Percentiles rank a stretch among this genome's conserved stretches.
Evolutionary conservation across 2,888 invertebrate genomes (phyloP).

Genomic region (Drosophila colorata): DNA sequence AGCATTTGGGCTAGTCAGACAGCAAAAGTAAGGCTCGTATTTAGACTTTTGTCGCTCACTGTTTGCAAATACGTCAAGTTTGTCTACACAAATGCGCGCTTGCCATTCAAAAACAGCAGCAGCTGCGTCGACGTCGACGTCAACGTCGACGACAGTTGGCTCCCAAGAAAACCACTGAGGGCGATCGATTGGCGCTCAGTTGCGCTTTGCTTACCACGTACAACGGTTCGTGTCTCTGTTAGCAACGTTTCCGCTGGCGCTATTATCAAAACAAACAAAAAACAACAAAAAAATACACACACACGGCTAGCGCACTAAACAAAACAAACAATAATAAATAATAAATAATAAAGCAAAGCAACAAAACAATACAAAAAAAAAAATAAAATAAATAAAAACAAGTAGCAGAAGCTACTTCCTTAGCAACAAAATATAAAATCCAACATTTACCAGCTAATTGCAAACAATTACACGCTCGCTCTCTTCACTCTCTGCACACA

Average conservation of each 20-base stretch:
- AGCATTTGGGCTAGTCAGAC: too few relatives aligned
- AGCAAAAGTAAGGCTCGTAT: too few relatives aligned
- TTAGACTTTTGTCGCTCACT: too few relatives aligned
- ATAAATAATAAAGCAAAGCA: conserved; percentile 6
- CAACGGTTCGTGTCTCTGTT: conserved; percentile 63
- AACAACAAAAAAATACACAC: background rate
- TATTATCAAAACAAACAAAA: conserved; percentile 21
- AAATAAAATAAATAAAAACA: conserved; percentile 3
- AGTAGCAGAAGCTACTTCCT: conserved; percentile 30
- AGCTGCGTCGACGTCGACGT: conserved; percentile 14
- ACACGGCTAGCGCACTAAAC: conserved; percentile 40
- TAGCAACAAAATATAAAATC: conserved; percentile 25
- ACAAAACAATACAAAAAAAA: conserved; percentile 5
- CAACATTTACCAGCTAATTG: conserved; percentile 39
- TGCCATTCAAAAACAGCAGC: conserved; percentile 53
- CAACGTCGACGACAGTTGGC: conserved; percentile 20
- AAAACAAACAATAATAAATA: conserved; percentile 30
- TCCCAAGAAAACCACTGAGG: conserved; percentile 65
- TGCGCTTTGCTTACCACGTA: conserved; percentile 65
- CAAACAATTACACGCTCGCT: background rate
- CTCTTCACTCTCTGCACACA: background rate
- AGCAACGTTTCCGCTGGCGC: conserved; percentile 11
- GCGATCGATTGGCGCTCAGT: conserved; percentile 69
- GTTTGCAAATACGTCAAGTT: conserved; percentile 43
- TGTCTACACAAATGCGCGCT: conserved; percentile 59